Evolutionary conservation across 2,797 vertebrate genomes (phyloP).

Genomic region (Nyctibius grandis): DNA sequence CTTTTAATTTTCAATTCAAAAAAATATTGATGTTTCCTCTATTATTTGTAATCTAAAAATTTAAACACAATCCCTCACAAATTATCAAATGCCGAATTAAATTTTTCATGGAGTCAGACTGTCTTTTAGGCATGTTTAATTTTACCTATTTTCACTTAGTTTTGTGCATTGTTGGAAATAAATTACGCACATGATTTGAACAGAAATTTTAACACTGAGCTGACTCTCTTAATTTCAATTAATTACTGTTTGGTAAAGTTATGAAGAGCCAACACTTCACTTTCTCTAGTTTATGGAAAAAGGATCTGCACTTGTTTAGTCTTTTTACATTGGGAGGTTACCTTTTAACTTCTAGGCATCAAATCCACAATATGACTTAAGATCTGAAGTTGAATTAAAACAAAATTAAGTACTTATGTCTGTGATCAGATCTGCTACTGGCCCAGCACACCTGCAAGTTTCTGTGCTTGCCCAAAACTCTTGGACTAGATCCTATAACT

Average conservation of each 20-base stretch:
- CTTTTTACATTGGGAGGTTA: background rate
- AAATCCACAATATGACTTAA: background rate
- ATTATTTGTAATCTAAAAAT: background rate
- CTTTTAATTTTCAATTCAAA: background rate
- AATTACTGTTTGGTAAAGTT: background rate
- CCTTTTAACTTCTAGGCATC: background rate
- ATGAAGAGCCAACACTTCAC: background rate
- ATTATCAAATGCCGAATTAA: background rate
- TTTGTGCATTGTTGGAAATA: background rate
- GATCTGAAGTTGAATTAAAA: background rate
- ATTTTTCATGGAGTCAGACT: background rate
- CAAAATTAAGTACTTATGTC: background rate
- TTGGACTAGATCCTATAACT: background rate
- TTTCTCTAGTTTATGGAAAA: background rate
- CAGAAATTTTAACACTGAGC: background rate
- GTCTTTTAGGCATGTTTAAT: background rate
- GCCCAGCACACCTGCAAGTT: background rate
- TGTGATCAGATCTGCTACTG: background rate
- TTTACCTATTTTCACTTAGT: background rate
- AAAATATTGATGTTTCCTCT: background rate
- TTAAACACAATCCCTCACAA: background rate
- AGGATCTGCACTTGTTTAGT: background rate
- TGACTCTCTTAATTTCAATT: background rate
- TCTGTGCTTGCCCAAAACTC: background rate
- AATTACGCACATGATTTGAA: background rate